A percentile compares a stretch with the other conserved stretches of the same genome.
Evolutionary conservation across 2,113 vertebrate genomes (phyloP).

Genomic region (Alectura lathami): DNA sequence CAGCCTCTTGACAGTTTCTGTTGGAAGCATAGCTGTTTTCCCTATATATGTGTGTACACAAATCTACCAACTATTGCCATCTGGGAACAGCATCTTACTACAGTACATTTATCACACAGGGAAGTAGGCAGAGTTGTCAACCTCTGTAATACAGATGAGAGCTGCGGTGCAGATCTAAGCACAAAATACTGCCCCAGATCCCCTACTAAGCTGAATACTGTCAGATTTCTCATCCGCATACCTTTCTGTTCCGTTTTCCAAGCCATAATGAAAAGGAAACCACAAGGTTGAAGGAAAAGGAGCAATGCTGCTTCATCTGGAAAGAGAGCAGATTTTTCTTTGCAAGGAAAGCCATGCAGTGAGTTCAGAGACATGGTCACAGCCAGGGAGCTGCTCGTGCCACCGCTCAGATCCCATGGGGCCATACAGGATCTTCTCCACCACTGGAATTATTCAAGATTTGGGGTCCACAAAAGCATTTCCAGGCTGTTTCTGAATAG

Average conservation of each 20-base stretch:
- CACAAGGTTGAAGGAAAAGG: background rate
- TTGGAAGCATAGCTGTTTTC: background rate
- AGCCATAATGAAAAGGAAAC: background rate
- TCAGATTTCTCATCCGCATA: background rate
- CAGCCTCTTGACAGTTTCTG: background rate
- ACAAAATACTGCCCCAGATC: background rate
- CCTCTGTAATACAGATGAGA: slow-evolving; percentile 19
- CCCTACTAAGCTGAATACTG: background rate
- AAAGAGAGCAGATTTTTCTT: background rate
- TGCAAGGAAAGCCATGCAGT: background rate
- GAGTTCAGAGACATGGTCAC: background rate
- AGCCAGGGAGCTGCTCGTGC: background rate
- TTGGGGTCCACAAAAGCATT: background rate
- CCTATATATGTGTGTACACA: background rate
- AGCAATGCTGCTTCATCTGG: background rate
- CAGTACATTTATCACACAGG: background rate
- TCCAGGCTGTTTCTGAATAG: background rate
- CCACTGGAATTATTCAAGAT: background rate
- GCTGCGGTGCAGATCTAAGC: background rate
- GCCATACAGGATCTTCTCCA: background rate
- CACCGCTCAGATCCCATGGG: background rate
- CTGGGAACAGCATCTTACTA: slow-evolving; percentile 31
- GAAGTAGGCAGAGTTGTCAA: slow-evolving; percentile 22
- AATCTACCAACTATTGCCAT: background rate
- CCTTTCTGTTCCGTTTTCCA: background rate